These are phyloP conservation scores for Cossypha caffra DNA, from an alignment of 2,797 vertebrate genomes.

Conservation along the genomic window DNA sequence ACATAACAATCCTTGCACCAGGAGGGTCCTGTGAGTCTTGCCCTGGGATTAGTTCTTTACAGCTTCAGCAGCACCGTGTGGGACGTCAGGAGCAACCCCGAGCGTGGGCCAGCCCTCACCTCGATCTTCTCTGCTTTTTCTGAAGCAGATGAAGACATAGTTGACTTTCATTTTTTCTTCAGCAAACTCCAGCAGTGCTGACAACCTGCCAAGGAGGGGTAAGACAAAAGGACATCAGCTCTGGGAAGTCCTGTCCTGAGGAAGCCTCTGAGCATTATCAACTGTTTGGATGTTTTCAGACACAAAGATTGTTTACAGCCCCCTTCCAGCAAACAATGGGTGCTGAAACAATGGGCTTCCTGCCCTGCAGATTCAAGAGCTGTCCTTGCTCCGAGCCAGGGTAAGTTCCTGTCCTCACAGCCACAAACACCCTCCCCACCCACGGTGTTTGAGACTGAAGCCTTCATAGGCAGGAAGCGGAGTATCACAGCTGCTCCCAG, in stretches of 20 bases:
- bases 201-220: constrained; percentile 82
- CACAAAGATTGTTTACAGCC: constrained; percentile 19
- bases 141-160: constrained; percentile 95
- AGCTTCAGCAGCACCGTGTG: neutral
- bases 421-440: neutral
- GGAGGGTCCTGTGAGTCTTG: rapidly evolving
- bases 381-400: neutral
- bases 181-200: constrained; percentile 91
- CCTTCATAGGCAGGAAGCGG: rapidly evolving
- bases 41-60: neutral
- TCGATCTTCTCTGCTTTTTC: constrained; percentile 94
- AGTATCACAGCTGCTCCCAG: rapidly evolving
- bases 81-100: neutral
- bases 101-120: constrained; percentile 72
- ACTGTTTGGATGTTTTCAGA: neutral
- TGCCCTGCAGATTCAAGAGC: neutral
- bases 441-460: neutral
- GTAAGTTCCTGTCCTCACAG: neutral
- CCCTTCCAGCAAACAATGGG: neutral
- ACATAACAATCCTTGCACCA: neutral
- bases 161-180: constrained; percentile 96
- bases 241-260: constrained; percentile 30
- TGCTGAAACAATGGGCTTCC: constrained; percentile 51
- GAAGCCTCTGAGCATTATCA: constrained; percentile 31
- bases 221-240: constrained; percentile 29